Conservation (phyloP, 2,797 vertebrate species). For the Valencia hispanica region DNA sequence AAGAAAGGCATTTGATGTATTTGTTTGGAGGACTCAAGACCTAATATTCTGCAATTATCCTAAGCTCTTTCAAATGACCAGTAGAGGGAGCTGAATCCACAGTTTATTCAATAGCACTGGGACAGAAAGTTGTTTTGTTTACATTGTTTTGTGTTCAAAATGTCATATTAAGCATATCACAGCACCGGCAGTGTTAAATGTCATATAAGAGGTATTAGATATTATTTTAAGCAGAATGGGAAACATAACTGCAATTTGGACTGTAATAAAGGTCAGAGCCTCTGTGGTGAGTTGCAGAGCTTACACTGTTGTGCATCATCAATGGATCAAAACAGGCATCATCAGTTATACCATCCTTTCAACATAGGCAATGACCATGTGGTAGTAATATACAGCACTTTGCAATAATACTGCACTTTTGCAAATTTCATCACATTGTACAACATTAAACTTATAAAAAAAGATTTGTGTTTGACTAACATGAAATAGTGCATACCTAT, state of each 20-base stretch:
- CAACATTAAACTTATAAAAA: neutral
- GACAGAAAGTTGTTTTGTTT: neutral
- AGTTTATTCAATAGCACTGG: neutral
- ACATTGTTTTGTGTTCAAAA: neutral
- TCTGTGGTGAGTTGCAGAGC: slow-evolving; percentile 6
- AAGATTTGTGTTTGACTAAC: neutral
- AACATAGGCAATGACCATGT: slow-evolving; percentile 26
- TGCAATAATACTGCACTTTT: neutral
- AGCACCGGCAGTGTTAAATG: neutral
- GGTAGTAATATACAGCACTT: slow-evolving; percentile 21
- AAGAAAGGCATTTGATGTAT: neutral
- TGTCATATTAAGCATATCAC: neutral
- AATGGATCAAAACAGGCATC: slow-evolving; percentile 27
- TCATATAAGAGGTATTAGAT: neutral
- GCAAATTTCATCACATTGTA: neutral
- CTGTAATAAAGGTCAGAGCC: neutral
- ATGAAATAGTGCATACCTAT: neutral
- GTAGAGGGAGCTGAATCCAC: slow-evolving; percentile 74
- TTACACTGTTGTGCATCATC: slow-evolving; percentile 17
- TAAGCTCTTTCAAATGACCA: slow-evolving; percentile 57
- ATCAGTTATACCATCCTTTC: slow-evolving; percentile 25
- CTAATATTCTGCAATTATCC: neutral
- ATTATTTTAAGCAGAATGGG: neutral
- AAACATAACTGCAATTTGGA: neutral
- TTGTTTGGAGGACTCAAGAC: neutral